These are phyloP conservation scores for Chaitophorus viminalis DNA, from an alignment of 2,888 invertebrate genomes.

Conservation along the genomic window DNA sequence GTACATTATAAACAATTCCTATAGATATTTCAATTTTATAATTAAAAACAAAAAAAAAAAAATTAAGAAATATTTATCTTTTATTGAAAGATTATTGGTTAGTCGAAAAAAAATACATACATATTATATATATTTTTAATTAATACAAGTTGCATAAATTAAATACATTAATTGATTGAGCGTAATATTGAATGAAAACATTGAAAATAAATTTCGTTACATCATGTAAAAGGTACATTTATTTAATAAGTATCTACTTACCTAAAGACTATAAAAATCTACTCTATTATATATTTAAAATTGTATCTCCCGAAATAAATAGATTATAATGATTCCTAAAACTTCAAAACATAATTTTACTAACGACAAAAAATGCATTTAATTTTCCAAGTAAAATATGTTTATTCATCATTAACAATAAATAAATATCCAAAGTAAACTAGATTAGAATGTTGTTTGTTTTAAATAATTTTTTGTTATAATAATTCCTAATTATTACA, in stretches of 20 bases:
- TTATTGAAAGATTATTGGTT: neutral
- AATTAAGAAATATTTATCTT: neutral
- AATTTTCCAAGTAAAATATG: neutral
- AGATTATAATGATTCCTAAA: neutral
- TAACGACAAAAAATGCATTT: neutral
- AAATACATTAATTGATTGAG: neutral
- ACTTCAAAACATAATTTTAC: neutral
- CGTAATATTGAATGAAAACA: neutral
- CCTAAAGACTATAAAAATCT: neutral
- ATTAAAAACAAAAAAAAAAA: neutral
- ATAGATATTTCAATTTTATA: too few species aligned
- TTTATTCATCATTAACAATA: too few species aligned
- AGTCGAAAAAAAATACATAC: neutral
- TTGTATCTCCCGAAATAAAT: neutral
- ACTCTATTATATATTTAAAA: neutral
- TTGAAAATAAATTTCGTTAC: neutral
- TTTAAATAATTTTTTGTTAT: neutral
- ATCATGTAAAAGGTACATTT: neutral
- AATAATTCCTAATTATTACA: neutral
- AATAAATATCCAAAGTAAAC: neutral
- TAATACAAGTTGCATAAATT: neutral
- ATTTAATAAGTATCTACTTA: too few species aligned
- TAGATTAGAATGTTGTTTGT: neutral
- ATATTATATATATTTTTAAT: neutral
- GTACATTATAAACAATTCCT: too few species aligned